phyloP scores from a whole-genome alignment of 2,888 invertebrate species.

The Drosophila anomelani region DNA sequence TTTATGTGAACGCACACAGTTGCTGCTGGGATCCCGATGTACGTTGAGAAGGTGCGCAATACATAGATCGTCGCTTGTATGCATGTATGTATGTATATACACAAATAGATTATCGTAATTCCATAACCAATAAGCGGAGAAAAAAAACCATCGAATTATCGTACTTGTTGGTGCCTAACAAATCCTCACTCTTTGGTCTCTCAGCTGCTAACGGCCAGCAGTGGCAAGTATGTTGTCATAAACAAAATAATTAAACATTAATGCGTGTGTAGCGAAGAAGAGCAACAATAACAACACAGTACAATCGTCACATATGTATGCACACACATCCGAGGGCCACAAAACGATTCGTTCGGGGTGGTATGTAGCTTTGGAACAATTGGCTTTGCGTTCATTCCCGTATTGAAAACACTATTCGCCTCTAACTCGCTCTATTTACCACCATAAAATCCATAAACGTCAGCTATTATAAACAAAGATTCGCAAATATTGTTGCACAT shows the following conservation, averaged over 20 bases:
- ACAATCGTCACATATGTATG: constrained; percentile 51
- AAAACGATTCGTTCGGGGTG: constrained; percentile 32
- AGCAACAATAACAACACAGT: constrained; percentile 67
- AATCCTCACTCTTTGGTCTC: constrained; percentile 4
- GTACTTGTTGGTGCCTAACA: constrained; percentile 5
- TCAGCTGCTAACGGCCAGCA: constrained; percentile 8
- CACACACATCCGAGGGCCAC: constrained; percentile 60
- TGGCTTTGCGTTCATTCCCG: constrained; percentile 24
- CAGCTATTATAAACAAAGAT: constrained; percentile 74
- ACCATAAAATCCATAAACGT: constrained; percentile 69
- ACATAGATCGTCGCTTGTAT: constrained; percentile 31
- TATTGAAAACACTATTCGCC: constrained; percentile 37
- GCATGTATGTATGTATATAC: constrained; percentile 30
- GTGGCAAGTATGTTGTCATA: constrained; percentile 50
- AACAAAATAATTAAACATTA: constrained; percentile 58
- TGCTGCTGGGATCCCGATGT: constrained; percentile 1
- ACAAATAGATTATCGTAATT: constrained; percentile 34
- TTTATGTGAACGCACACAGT: constrained; percentile 45
- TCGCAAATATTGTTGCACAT: constrained; percentile 68
- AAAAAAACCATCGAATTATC: constrained; percentile 23
- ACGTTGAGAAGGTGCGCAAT: constrained; percentile 36
- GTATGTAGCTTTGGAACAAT: constrained; percentile 34
- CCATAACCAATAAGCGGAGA: constrained; percentile 33
- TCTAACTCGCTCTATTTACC: constrained; percentile 50
- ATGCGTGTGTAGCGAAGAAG: constrained; percentile 33